Conservation (phyloP, 2,797 vertebrate genomes). For the Aselliscus stoliczkanus region DNA sequence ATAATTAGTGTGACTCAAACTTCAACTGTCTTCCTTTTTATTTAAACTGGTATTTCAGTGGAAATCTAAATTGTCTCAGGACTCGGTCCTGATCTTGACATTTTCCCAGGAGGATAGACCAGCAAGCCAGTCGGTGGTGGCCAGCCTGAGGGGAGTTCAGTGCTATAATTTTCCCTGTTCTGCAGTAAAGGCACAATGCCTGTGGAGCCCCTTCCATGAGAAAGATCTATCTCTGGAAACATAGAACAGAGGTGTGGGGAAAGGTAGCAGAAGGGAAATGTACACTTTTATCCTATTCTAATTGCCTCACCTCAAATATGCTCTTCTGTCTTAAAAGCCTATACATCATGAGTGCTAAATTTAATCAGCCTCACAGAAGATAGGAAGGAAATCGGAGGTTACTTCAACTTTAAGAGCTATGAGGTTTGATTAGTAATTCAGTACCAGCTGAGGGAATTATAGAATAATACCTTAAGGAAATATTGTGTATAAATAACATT, state of each 20-base stretch:
- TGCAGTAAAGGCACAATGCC: neutral
- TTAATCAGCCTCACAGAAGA: conserved; percentile 14
- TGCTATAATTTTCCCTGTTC: neutral
- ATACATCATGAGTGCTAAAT: neutral
- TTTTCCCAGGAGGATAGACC: neutral
- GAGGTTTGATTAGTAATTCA: neutral
- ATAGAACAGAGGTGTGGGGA: neutral
- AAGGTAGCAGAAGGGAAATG: neutral
- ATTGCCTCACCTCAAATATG: neutral
- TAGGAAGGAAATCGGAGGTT: neutral
- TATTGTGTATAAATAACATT: neutral
- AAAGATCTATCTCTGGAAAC: neutral
- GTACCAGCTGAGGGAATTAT: neutral
- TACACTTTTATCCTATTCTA: neutral
- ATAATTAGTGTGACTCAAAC: neutral
- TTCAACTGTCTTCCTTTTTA: neutral
- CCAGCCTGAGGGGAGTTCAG: neutral
- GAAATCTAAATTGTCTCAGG: neutral
- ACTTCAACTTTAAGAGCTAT: neutral
- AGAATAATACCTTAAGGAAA: neutral
- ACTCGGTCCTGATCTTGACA: neutral
- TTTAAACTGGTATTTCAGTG: neutral
- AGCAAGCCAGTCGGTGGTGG: neutral
- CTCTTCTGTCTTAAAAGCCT: conserved; percentile 25
- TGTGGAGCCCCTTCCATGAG: neutral